These are phyloP conservation scores for Characodon lateralis DNA, from an alignment of 2,797 vertebrate species.

Conservation along the genomic window DNA sequence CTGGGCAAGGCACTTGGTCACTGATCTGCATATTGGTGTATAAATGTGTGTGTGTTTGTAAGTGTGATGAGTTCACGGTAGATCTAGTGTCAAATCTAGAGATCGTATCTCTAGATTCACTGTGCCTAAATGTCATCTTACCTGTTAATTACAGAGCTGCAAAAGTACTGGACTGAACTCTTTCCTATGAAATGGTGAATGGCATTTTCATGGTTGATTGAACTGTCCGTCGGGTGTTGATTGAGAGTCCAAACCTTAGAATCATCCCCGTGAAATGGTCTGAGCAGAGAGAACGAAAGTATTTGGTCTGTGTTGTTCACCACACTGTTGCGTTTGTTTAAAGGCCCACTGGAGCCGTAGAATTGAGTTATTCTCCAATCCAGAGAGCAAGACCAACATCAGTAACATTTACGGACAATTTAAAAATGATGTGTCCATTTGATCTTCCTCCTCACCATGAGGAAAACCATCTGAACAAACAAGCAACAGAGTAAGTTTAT, in stretches of 20 bases:
- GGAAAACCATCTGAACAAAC: conserved; percentile 85
- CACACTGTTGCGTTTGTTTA: conserved; percentile 76
- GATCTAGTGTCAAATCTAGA: too few species aligned
- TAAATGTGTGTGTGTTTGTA: too few species aligned
- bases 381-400: conserved; percentile 75
- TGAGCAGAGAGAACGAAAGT: conserved; percentile 46
- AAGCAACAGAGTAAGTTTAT: conserved; percentile 75
- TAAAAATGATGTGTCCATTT: conserved; percentile 79
- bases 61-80: too few species aligned
- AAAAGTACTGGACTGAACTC: not conserved
- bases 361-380: conserved; percentile 78
- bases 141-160: not conserved
- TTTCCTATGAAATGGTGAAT: not conserved
- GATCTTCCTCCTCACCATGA: conserved; percentile 72
- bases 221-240: conserved; percentile 38
- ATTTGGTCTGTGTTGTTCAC: conserved; percentile 67
- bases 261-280: conserved; percentile 36
- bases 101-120: not conserved
- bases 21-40: too few species aligned
- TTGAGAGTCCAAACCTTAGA: conserved; percentile 35
- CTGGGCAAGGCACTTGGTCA: too few species aligned
- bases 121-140: not conserved
- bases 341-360: conserved; percentile 73
- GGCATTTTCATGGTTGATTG: not conserved
- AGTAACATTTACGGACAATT: conserved; percentile 81